A percentile compares a stretch with the other conserved stretches of the same genome.
These are phyloP conservation scores for Leucopsar rothschildi DNA, from an alignment of 2,113 vertebrate species.

Conservation along the genomic window DNA sequence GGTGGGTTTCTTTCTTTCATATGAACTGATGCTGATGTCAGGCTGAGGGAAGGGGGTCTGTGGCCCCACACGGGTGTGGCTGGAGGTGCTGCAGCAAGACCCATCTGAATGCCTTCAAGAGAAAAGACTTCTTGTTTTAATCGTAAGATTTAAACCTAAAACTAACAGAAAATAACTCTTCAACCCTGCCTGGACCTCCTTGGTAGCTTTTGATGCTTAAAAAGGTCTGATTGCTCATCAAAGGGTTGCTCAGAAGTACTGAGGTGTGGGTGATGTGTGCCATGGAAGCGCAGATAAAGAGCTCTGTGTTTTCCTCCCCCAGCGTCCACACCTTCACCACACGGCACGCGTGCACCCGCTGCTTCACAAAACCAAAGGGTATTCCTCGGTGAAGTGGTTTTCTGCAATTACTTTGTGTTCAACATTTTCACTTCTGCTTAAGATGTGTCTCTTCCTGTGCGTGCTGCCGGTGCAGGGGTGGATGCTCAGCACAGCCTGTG, in stretches of 20 bases:
- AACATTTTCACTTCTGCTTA: conserved; percentile 46
- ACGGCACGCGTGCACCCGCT: neutral
- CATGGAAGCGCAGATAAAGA: neutral
- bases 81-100: neutral
- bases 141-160: neutral
- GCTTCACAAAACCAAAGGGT: conserved; percentile 41
- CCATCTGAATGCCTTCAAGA: neutral
- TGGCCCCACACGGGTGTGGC: neutral
- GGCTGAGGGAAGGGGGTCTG: neutral
- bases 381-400: conserved; percentile 54
- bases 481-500: neutral
- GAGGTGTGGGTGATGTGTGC: neutral
- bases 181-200: neutral
- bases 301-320: neutral
- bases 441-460: neutral
- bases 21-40: neutral
- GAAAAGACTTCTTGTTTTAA: neutral
- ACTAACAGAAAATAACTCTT: neutral
- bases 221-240: neutral
- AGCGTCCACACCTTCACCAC: neutral
- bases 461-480: neutral
- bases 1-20: neutral
- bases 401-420: conserved; percentile 30
- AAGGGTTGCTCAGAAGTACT: neutral
- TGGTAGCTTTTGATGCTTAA: neutral